Evolutionary conservation across 1,140 invertebrate species (phyloP), one percentile per base, ranked within the genome.

Genomic region (Rhynchophorus ferrugineus): DNA sequence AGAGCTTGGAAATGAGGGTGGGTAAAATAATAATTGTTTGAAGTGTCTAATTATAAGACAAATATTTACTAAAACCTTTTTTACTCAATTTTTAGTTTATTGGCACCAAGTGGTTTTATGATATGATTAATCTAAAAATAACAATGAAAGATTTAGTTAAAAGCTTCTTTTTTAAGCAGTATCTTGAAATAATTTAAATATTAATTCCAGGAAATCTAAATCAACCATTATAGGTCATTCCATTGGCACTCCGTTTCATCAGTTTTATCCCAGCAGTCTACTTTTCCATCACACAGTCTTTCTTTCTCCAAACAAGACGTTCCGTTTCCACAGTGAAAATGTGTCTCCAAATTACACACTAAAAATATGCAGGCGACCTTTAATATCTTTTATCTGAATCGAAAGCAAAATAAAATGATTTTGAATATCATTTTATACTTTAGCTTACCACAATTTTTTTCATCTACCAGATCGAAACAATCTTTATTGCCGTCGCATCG

Each of bases 161-260:
- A n/a, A n/a, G n/a, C n/a, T n/a, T n/a, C 5, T 48, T 19, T 38
- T 11, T 48, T 11, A 13, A 38, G 13, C 19, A 42, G 7, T 48
- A 18, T 38, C 16, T 38, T 41, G 19, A 18, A 17, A 49, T 20
- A 19, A n/a, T n/a, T 43, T 42, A 29, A 7, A 1, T 20, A 21
- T 1, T 3, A 7, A 3, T 7, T 48, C 3, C 5, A 11, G 18
- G 11, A 39, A 48, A 6, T 6, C 8, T 5, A 45, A 35, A 45
- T 6, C 6, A 29, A 35, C 13, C 3, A n/a, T 36, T 9, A 33
- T 9, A 21, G n/a, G n/a, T n/a, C n/a, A n/a, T n/a, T n/a, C n/a
- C n/a, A n/a, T 33, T 82, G 82, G 63, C 85, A 89, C 63, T 85
- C 83, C n/a, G 79, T 69, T 75, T 90, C 87, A 68, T 90, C 87